Evolutionary conservation across 1,140 invertebrate species (phyloP), one percentile per base, ranked within the genome.

Genomic region (Drosophila ironensis): DNA sequence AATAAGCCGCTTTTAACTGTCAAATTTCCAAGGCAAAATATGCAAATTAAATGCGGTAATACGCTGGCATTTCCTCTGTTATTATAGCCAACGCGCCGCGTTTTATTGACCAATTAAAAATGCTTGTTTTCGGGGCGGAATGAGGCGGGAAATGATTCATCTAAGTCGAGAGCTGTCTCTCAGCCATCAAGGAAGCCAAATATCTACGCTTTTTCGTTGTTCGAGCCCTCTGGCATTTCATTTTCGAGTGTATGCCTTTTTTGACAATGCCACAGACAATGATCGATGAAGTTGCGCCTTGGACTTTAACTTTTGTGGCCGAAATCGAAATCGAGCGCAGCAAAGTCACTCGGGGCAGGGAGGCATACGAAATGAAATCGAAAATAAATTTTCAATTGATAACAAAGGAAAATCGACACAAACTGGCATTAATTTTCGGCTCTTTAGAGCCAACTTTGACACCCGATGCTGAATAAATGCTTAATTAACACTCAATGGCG

Each of bases 401-500:
- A 82, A 82, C 78, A 82, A 82, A 74, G 70, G 63, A 56, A 78
- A 64, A 70, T 60, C 56, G 50, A 66, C 57, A 67, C 57, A 50
- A 70, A 70, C 66, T 76, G 68, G 78, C 77, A 82, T 84, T 82
- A 84, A 82, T 82, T 82, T 82, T 84, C 69, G 64, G 51, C 73
- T 82, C 72, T 77, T 82, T 78, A 71, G 59, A 71, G 70, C 53
- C 80, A 86, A 63, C 80, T 84, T 84, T 84, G 80, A 84, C 80
- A 84, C 74, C 71, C 56, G 48, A 71, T 48, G 59, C 74, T 84
- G 80, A 84, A 84, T 84, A 84, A 84, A 86, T 77, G 80, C 80
- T 84, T 84, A 84, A 84, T 84, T 84, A 84, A 84, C 80, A 84
- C 80, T 86, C 80, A 86, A 84, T 80, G 66, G 78, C 70, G 54